Conservation (phyloP, 1,140 invertebrate genomes). For the Drosophila lini region DNA sequence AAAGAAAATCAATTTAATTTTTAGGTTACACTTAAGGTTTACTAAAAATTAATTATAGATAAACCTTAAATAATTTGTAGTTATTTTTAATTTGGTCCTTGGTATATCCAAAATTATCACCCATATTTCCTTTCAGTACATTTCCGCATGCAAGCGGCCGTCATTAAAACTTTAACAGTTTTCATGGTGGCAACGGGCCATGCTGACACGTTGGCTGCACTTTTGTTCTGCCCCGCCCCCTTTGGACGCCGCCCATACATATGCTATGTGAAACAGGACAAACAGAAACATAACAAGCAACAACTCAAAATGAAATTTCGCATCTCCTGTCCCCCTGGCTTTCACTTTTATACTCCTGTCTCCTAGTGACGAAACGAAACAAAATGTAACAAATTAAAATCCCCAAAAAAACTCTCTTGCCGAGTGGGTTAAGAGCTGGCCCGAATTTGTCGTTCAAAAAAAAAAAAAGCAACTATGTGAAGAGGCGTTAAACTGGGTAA, state of each 20-base stretch:
- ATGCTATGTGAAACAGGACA: slow-evolving; percentile 40
- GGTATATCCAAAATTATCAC: neutral
- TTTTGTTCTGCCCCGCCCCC: slow-evolving; percentile 21
- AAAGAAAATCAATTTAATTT: neutral
- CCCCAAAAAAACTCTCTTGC: slow-evolving; percentile 41
- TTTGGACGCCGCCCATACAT: slow-evolving; percentile 27
- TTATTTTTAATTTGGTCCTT: neutral
- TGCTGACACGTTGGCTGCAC: slow-evolving; percentile 63
- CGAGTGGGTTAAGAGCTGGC: slow-evolving; percentile 18
- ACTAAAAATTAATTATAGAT: no score
- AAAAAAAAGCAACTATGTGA: neutral
- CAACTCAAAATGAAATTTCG: slow-evolving; percentile 72
- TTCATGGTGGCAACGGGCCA: slow-evolving; percentile 63
- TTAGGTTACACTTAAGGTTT: no score
- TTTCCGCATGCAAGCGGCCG: slow-evolving; percentile 28
- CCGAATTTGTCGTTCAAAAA: slow-evolving; percentile 16
- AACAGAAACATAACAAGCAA: slow-evolving; percentile 50
- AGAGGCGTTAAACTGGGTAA: neutral
- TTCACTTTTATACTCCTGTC: slow-evolving; percentile 44
- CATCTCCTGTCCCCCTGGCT: slow-evolving; percentile 52
- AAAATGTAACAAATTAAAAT: slow-evolving; percentile 69
- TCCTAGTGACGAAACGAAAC: slow-evolving; percentile 23
- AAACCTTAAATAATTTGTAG: neutral
- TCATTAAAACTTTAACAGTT: slow-evolving; percentile 81
- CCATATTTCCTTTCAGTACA: neutral